phyloP scores from a whole-genome alignment of 2,113 vertebrate species.

The Cryptotis parvus region DNA sequence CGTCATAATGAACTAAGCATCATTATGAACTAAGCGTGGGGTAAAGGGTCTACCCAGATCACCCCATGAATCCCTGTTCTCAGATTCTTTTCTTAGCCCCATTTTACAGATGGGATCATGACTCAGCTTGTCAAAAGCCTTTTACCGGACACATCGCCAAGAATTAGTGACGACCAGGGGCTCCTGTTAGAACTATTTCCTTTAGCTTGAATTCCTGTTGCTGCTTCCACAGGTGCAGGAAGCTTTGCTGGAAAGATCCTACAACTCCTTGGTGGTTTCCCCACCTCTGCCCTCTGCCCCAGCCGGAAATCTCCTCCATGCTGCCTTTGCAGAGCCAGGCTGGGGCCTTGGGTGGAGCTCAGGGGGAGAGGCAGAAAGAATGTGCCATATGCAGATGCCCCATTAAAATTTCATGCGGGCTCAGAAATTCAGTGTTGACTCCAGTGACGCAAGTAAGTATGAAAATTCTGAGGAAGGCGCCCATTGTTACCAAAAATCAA shows the following conservation, averaged over 20 bases:
- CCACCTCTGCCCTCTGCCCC: fast-evolving
- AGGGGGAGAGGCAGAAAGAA: neutral
- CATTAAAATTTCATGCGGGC: slow-evolving; percentile 88
- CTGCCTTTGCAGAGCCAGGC: neutral
- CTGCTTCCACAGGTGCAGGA: too few species aligned
- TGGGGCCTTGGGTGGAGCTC: neutral
- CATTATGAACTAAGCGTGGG: neutral
- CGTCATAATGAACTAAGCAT: neutral
- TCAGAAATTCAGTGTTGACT: slow-evolving; percentile 86
- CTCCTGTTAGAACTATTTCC: neutral
- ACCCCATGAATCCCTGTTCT: neutral
- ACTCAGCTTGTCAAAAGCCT: neutral
- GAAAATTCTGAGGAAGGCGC: slow-evolving; percentile 87
- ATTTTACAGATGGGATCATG: neutral
- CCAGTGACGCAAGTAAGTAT: slow-evolving; percentile 86
- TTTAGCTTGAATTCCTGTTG: neutral
- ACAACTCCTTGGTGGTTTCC: neutral
- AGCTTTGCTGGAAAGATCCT: neutral
- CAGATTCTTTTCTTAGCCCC: neutral
- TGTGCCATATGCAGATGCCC: slow-evolving; percentile 80
- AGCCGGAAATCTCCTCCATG: neutral
- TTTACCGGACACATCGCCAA: neutral
- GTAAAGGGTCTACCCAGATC: neutral
- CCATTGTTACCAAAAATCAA: slow-evolving; percentile 92
- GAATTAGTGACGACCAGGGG: neutral